Evolutionary conservation across 2,797 vertebrate species (phyloP).

Genomic region (Lepus oiostolus): DNA sequence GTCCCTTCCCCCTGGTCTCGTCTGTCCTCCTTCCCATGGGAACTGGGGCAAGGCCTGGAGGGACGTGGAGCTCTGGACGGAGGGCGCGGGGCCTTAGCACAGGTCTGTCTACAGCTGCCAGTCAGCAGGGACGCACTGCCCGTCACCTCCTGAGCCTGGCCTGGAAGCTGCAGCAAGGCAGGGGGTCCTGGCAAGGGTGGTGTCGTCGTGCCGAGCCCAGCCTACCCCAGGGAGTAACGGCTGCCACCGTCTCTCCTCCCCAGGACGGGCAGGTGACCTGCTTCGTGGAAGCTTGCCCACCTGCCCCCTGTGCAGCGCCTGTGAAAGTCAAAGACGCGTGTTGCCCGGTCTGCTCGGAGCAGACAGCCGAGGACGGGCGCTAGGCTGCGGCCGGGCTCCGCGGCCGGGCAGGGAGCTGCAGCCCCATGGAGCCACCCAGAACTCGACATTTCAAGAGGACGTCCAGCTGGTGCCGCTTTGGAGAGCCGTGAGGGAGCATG

Average conservation of each 20-base stretch:
- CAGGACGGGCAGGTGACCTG: conserved; percentile 97
- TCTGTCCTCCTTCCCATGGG: background rate
- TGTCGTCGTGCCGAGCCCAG: too few species aligned
- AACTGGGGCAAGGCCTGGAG: background rate
- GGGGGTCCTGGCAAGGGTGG: rapidly evolving
- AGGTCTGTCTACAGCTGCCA: background rate
- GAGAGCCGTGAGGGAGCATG: too few species aligned
- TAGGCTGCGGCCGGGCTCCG: conserved; percentile 84
- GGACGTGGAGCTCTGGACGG: background rate
- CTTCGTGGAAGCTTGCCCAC: conserved; percentile 94
- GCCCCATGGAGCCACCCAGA: conserved; percentile 81
- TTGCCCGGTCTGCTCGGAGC: conserved; percentile 93
- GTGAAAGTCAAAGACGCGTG: conserved; percentile 92
- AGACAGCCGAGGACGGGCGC: conserved; percentile 78
- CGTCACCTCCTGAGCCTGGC: background rate
- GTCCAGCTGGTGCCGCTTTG: conserved; percentile 74
- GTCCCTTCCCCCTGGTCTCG: rapidly evolving
- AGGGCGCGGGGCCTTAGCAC: background rate
- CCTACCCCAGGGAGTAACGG: background rate
- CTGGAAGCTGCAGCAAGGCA: background rate
- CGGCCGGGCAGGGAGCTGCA: conserved; percentile 75
- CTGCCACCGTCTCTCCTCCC: background rate
- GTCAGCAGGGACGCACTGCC: rapidly evolving
- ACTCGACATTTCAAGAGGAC: conserved; percentile 80
- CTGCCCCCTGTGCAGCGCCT: conserved; percentile 89